Evolutionary conservation across 2,113 vertebrate genomes (phyloP).

Genomic region (Chrysochloris asiatica): DNA sequence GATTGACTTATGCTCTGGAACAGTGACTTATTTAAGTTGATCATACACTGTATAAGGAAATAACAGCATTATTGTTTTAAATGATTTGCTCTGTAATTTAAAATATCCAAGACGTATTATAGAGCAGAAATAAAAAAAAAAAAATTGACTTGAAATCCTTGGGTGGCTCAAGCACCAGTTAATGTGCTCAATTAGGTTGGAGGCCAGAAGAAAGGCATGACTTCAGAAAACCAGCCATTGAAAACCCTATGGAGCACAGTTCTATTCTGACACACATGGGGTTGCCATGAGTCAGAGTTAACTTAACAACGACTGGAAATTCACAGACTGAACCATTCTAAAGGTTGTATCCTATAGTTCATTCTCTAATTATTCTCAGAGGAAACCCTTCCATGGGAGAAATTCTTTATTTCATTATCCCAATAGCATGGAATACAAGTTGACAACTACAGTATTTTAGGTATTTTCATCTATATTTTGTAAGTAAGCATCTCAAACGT

Average conservation of each 20-base stretch:
- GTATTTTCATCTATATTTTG: conserved; percentile 29
- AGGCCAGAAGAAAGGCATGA: background rate
- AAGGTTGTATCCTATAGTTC: conserved; percentile 39
- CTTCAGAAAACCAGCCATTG: background rate
- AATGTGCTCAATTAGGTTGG: background rate
- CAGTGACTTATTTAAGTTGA: conserved; percentile 50
- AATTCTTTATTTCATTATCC: conserved; percentile 61
- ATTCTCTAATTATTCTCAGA: conserved; percentile 43
- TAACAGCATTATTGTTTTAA: conserved; percentile 16
- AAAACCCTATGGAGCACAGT: background rate
- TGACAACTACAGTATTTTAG: conserved; percentile 39
- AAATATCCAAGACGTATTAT: conserved; percentile 43
- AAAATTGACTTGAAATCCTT: conserved; percentile 11
- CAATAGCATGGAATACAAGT: conserved; percentile 36
- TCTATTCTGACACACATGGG: background rate
- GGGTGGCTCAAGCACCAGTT: background rate
- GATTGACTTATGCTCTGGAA: conserved; percentile 54
- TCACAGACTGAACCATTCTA: conserved; percentile 23
- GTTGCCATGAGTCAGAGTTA: background rate
- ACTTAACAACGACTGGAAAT: background rate
- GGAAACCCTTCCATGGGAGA: conserved; percentile 31
- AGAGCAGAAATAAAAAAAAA: conserved; percentile 11
- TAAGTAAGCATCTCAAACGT: conserved; percentile 40
- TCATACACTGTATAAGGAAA: conserved; percentile 23
- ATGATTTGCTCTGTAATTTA: conserved; percentile 45